phyloP scores from a whole-genome alignment of 2,113 vertebrate species.

The Deroptyus accipitrinus region DNA sequence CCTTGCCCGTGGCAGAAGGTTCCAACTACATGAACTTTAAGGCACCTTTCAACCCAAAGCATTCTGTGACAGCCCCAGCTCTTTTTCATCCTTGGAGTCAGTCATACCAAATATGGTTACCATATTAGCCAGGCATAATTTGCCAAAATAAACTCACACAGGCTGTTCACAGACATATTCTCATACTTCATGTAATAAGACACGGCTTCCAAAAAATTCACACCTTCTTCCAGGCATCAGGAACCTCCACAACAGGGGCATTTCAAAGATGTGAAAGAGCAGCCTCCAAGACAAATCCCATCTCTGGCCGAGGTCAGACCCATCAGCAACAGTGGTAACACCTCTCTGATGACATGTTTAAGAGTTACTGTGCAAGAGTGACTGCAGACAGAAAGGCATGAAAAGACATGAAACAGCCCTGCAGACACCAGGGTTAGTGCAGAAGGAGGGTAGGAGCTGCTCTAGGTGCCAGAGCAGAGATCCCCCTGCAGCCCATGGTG shows the following conservation, averaged over 20 bases:
- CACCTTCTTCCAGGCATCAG: neutral
- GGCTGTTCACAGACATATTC: neutral
- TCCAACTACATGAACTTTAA: neutral
- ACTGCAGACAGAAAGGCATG: neutral
- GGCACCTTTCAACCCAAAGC: neutral
- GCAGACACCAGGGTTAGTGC: neutral
- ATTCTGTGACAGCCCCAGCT: neutral
- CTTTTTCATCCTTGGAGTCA: neutral
- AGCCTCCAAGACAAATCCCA: neutral
- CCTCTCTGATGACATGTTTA: neutral
- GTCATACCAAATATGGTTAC: neutral
- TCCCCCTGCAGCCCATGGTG: neutral
- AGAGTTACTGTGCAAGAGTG: neutral
- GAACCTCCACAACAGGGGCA: neutral
- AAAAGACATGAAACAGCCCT: neutral
- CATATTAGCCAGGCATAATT: neutral
- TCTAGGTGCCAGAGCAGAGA: neutral
- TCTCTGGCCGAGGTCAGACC: neutral
- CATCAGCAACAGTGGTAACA: neutral
- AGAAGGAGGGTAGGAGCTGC: neutral
- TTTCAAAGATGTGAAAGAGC: neutral
- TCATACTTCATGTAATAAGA: neutral
- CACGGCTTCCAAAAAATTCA: neutral
- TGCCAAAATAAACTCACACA: neutral
- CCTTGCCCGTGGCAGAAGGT: neutral